Conservation (phyloP, 2,113 vertebrate species). For the Bungarus multicinctus region DNA sequence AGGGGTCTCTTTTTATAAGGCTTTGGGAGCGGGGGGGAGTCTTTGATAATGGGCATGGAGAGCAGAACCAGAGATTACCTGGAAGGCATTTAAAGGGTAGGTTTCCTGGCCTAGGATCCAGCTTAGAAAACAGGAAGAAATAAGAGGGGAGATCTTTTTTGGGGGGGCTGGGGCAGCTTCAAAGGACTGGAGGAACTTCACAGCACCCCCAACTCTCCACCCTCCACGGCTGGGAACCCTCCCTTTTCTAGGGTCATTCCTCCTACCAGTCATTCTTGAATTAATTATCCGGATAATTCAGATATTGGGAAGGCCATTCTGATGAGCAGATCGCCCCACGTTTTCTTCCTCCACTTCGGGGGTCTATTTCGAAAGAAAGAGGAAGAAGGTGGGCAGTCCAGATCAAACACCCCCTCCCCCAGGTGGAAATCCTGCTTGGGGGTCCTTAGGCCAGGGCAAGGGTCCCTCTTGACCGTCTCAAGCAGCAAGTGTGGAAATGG, state of each 20-base stretch:
- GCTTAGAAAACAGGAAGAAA: background rate
- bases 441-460: background rate
- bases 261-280: background rate
- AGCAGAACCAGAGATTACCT: background rate
- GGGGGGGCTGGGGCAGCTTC: background rate
- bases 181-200: background rate
- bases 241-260: background rate
- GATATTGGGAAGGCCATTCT: background rate
- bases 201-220: background rate
- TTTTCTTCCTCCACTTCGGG: background rate
- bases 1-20: background rate
- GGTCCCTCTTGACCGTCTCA: background rate
- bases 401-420: background rate
- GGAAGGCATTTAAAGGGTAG: background rate
- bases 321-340: fast-evolving
- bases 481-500: background rate
- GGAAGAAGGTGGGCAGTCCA: background rate
- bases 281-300: background rate
- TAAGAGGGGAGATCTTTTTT: background rate
- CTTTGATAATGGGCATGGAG: background rate
- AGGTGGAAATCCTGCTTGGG: background rate
- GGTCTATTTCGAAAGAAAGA: background rate
- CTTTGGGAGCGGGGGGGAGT: background rate
- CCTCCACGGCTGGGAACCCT: background rate
- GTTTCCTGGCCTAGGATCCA: background rate